Conservation (phyloP, 2,888 invertebrate species). For the Lithophane semibrunnea region DNA sequence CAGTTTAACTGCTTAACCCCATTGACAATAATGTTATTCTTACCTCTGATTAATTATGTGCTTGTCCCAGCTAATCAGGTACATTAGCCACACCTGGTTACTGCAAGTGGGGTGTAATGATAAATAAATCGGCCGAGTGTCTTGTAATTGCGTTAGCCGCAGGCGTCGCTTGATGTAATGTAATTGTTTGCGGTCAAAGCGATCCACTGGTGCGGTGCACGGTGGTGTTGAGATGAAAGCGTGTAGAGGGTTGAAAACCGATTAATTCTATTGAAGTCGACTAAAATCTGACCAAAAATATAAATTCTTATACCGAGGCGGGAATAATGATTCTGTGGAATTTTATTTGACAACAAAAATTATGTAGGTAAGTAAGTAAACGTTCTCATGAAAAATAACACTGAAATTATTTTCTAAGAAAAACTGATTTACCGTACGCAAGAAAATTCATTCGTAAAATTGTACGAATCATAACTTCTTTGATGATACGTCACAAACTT, state of each 20-base stretch:
- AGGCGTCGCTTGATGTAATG: constrained; percentile 75
- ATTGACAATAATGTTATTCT: background rate
- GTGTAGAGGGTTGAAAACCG: constrained; percentile 3
- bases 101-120: constrained; percentile 48
- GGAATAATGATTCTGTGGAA: background rate
- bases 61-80: constrained; percentile 23
- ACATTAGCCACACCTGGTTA: constrained; percentile 41
- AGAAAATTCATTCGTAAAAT: background rate
- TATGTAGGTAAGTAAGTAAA: background rate
- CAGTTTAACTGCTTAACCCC: background rate
- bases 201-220: constrained; percentile 42
- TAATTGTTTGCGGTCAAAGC: constrained; percentile 79
- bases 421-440: background rate
- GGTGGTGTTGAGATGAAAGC: background rate
- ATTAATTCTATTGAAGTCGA: background rate
- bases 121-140: constrained; percentile 73
- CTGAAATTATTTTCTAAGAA: background rate
- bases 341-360: background rate
- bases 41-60: constrained; percentile 11
- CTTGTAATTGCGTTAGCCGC: constrained; percentile 75
- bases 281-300: too few species aligned
- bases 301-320: too few species aligned
- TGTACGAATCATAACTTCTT: background rate
- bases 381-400: background rate
- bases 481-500: background rate